Percentiles rank a stretch among this genome's conserved stretches.
Conservation (phyloP, 2,113 vertebrate species). For the Sturnira hondurensis region DNA sequence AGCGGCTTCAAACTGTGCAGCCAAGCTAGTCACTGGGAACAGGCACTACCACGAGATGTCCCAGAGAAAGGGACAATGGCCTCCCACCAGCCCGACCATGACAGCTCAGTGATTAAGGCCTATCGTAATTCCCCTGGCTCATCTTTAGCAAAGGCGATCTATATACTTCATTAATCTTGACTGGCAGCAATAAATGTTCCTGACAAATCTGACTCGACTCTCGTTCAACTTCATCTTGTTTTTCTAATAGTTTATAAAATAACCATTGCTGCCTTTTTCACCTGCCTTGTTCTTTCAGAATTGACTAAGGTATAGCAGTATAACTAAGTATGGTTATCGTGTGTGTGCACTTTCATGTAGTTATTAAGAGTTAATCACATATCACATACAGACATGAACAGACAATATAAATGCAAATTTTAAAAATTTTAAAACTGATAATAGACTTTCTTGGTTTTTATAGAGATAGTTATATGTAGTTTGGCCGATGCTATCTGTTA, state of each 20-base stretch:
- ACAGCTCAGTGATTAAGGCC: conserved; percentile 40
- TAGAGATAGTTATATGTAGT: background rate
- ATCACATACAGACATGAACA: background rate
- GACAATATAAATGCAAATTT: background rate
- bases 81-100: background rate
- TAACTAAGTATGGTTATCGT: background rate
- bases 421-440: background rate
- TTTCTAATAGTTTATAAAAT: conserved; percentile 51
- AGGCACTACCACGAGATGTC: background rate
- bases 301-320: background rate
- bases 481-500: background rate
- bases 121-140: background rate
- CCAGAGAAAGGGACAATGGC: background rate
- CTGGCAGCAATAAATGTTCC: conserved; percentile 79
- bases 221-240: conserved; percentile 71
- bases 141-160: conserved; percentile 59
- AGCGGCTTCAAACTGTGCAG: conserved; percentile 62
- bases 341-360: background rate
- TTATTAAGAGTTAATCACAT: background rate
- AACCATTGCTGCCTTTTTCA: background rate
- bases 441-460: background rate
- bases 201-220: conserved; percentile 59
- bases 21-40: conserved; percentile 40
- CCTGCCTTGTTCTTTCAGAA: background rate
- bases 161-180: conserved; percentile 67